Base-by-base conservation (phyloP, 2,888 invertebrate species). In the Leucophenga montana region DNA sequence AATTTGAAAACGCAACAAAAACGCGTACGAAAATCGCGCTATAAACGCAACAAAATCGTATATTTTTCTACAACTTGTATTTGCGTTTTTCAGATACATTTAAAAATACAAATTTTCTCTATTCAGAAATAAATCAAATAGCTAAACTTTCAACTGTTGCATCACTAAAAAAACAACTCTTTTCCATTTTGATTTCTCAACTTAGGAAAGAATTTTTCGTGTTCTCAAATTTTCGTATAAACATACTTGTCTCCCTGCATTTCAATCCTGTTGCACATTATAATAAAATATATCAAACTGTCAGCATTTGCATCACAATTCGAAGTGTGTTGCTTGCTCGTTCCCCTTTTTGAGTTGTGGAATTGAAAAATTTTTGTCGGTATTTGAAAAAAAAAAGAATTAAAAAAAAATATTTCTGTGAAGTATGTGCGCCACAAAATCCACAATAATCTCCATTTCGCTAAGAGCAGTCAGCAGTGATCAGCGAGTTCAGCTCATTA, bases 211-310 rank as follows among this genome's bases (percentile, higher is more conserved):
- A 11, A 61, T 11, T 18, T 54, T 54, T 16, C 14, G 48, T 48
- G 18, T 50, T 16, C 16, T 18, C 59, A 61, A 61, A 61, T 39
- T 61, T 39, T 39, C 22, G 9, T 18, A 9, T 39, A 33, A 61
- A 8, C 61, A 61, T 39, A 61, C 61, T 61, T 61, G 61, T 61
- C 39, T 22, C 4, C 16, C 13, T 16, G 16, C 8, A 13, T 64
- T 18, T 27, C 27, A 18, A 33, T 53, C 53, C 18, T 33, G 33
- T 33, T 71, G 74, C 72, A 77, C 79, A 84, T 84, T 84, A 82
- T 83, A 83, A 82, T 84, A 81, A 84, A 82, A 84, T 82, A 80
- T 83, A 84, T 82, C 84, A 82, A 82, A 81, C 77, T 82, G 84
- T 82, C 82, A 82, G 72, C 82, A 73, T 84, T 79, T 84, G 83